A percentile compares a stretch with the other conserved stretches of the same genome.
These are phyloP conservation scores for Kryptolebias ocellatus DNA, from an alignment of 2,797 vertebrate genomes.

Conservation along the genomic window DNA sequence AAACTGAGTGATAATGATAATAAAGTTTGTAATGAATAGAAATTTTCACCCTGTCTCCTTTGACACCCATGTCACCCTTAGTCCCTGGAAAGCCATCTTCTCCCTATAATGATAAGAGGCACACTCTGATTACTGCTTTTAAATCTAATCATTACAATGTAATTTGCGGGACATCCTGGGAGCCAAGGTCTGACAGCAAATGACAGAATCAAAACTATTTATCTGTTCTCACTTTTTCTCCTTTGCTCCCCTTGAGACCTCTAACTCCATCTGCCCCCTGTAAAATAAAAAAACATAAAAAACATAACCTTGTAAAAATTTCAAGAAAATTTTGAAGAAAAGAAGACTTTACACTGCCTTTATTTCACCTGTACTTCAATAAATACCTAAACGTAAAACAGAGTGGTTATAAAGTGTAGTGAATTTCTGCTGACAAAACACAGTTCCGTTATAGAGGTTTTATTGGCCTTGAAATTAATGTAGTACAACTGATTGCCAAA, in stretches of 20 bases:
- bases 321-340: neutral
- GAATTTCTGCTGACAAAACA: constrained; percentile 55
- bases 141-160: constrained; percentile 26
- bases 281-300: constrained; percentile 22
- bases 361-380: neutral
- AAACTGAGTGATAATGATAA: neutral
- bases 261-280: constrained; percentile 92
- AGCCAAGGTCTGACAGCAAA: constrained; percentile 17
- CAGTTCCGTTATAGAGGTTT: constrained; percentile 34
- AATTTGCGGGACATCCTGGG: constrained; percentile 18
- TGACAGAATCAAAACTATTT: constrained; percentile 1
- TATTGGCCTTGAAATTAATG: constrained; percentile 53
- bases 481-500: constrained; percentile 31
- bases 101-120: constrained; percentile 77
- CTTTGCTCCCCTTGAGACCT: constrained; percentile 91
- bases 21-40: neutral
- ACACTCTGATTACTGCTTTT: constrained; percentile 34
- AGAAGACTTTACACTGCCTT: neutral
- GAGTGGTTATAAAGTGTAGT: constrained; percentile 41
- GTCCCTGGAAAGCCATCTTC: constrained; percentile 92
- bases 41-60: constrained; percentile 87
- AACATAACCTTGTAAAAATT: neutral
- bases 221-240: constrained; percentile 86
- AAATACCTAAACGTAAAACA: constrained; percentile 16
- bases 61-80: constrained; percentile 90